Conservation (phyloP, 2,113 vertebrate genomes). For the Etheostoma cragini region DNA sequence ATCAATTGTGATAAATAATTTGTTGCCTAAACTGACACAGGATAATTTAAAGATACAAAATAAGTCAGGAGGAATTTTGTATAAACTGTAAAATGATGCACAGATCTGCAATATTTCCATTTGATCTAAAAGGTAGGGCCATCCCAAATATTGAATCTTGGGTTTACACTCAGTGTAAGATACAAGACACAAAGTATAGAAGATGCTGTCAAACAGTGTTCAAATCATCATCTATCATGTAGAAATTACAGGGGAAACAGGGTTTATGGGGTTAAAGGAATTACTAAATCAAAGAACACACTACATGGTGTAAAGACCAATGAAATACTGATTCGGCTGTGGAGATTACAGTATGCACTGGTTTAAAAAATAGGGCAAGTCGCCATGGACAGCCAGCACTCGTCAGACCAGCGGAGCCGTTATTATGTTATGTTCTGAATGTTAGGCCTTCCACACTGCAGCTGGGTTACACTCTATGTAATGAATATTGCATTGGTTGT, state of each 20-base stretch:
- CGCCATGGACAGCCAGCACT: background rate
- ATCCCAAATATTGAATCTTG: background rate
- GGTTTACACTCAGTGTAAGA: background rate
- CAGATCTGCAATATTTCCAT: background rate
- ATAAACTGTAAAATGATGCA: background rate
- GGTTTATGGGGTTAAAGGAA: conserved; percentile 21
- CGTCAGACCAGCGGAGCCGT: background rate
- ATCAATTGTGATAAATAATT: background rate
- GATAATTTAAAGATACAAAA: background rate
- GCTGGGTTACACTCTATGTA: no score
- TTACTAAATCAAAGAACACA: background rate
- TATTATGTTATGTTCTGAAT: background rate
- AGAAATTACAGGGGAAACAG: background rate
- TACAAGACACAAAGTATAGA: background rate
- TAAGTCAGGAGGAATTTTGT: background rate
- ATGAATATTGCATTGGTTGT: background rate
- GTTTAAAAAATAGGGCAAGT: conserved; percentile 50
- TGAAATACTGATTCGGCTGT: conserved; percentile 29
- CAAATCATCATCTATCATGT: background rate
- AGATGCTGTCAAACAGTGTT: background rate
- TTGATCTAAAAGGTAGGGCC: background rate
- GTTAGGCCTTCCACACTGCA: background rate
- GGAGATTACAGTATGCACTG: conserved; percentile 42
- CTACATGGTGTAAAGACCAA: conserved; percentile 33
- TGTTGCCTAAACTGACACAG: background rate